Evolutionary conservation across 2,797 vertebrate species (phyloP), one percentile per base, ranked within the genome.

Genomic region (Enoplosus armatus): DNA sequence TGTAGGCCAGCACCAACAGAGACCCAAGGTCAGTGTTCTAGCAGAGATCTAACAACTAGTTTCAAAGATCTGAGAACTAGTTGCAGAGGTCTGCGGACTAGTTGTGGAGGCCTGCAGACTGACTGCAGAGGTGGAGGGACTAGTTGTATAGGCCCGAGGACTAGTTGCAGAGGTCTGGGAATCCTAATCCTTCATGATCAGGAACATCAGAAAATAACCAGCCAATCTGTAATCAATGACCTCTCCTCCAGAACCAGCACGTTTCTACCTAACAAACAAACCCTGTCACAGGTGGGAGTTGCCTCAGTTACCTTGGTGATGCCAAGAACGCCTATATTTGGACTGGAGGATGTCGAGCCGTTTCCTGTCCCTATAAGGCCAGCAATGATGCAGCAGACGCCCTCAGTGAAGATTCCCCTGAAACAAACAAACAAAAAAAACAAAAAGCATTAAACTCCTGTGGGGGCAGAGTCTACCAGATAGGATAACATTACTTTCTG

Each of bases 301-400:
- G 37, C 31, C 45, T 48, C 2, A 8, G 22, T 83, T 93, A 99
- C 98, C 97, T 99, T 99, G 14, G 98, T 99, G 87, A 99, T 99
- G 64, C 97, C 97, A 83, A 99, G 93, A 58, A 99, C 98, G 0
- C 98, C 98, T 0, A 99, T 99, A 87, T 99, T 99, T 77, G 98
- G 98, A 89, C 98, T 99, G 81, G 98, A 99, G 33, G 98, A 99
- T 5, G 98, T 99, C 64, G 98, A 99, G 31, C 98, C 98, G 0
- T 99, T 99, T 83, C 98, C 98, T 0, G 98, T 99, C 55, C 98
- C 98, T 77, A 99, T 33, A 20, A 99, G 92, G 22, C 98, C 98
- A 0, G 98, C 97, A 1, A 99, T 97, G 90, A 99, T 94, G 88
- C 98, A 99, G 86, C 96, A 97, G 75, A 98, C 33, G 1, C 98